Evolutionary conservation across 2,113 vertebrate species (phyloP).

Genomic region (Silurus glanis): DNA sequence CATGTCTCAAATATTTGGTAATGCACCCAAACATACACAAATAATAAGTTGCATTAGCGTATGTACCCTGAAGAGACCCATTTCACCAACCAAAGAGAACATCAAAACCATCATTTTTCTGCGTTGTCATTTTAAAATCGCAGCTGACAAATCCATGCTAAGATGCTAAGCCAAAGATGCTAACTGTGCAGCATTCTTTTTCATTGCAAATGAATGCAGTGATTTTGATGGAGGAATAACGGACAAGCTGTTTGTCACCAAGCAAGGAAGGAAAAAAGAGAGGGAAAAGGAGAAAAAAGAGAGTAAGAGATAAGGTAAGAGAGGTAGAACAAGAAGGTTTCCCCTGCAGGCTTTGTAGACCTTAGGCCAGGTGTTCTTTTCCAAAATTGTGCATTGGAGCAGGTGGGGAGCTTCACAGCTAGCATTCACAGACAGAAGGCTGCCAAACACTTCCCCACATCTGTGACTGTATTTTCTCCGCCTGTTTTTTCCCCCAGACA

Average conservation of each 20-base stretch:
- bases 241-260: background rate
- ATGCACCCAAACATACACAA: background rate
- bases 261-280: background rate
- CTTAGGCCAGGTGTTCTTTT: background rate
- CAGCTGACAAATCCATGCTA: background rate
- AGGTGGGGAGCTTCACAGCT: background rate
- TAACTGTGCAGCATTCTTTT: background rate
- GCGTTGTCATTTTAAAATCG: background rate
- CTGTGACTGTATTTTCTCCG: background rate
- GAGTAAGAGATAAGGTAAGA: background rate
- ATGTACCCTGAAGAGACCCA: background rate
- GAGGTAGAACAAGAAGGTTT: background rate
- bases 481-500: background rate
- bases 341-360: background rate
- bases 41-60: background rate
- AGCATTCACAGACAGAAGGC: background rate
- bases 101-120: background rate
- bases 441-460: background rate
- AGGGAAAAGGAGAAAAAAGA: background rate
- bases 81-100: background rate
- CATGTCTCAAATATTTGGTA: background rate
- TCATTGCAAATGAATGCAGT: background rate
- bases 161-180: background rate
- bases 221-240: background rate
- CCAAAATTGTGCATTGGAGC: background rate